These are phyloP conservation scores for Sisyra nigra DNA, from an alignment of 2,888 invertebrate species.

Conservation along the genomic window DNA sequence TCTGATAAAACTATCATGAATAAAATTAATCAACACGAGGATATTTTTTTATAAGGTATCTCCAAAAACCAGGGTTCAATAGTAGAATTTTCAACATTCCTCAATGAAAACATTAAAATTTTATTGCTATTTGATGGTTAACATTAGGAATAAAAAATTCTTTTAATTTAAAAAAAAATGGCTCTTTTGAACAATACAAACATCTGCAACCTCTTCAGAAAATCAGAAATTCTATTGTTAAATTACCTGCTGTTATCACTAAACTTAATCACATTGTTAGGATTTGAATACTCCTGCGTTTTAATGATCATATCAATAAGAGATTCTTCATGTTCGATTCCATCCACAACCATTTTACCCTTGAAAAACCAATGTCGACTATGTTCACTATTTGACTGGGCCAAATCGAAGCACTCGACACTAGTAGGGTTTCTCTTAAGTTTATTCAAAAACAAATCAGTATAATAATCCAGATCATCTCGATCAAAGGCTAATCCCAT, in stretches of 20 bases:
- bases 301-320: slow-evolving; percentile 85
- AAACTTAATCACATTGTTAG: slow-evolving; percentile 93
- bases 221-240: too few species aligned
- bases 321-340: slow-evolving; percentile 57
- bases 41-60: too few species aligned
- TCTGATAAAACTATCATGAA: too few species aligned
- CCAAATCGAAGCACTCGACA: slow-evolving; percentile 94
- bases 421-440: slow-evolving; percentile 87
- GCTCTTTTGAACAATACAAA: slow-evolving; percentile 7
- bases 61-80: too few species aligned
- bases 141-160: too few species aligned
- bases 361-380: slow-evolving; percentile 99
- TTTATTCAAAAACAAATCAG: slow-evolving; percentile 65
- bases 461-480: slow-evolving; percentile 85
- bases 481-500: slow-evolving; percentile 79
- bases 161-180: too few species aligned
- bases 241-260: slow-evolving; percentile 85
- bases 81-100: too few species aligned
- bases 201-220: too few species aligned
- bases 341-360: slow-evolving; percentile 76
- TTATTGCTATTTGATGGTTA: too few species aligned
- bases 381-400: slow-evolving; percentile 97
- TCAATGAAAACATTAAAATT: too few species aligned
- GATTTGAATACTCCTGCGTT: slow-evolving; percentile 72
- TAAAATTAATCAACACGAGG: too few species aligned